Base-by-base conservation (phyloP, 2,888 invertebrate species). In the Pandemis cinnamomeana region DNA sequence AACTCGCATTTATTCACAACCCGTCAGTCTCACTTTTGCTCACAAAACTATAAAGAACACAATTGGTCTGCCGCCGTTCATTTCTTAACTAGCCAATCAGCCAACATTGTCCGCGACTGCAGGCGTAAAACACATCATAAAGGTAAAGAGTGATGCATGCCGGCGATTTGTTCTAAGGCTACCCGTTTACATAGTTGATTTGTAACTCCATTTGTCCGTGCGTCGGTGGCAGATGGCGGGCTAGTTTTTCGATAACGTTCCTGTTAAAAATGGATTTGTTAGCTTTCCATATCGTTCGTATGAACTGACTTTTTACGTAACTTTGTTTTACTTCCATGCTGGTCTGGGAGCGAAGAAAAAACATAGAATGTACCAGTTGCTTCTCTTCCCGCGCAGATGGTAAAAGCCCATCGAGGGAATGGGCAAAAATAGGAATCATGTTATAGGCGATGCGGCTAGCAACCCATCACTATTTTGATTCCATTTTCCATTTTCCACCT, bases 51-150 rank as follows among this genome's bases (percentile, higher is more conserved):
- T 48, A 64, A 64, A 46, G 64, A 48, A 15, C 41, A 53, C 67
- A 67, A 53, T 44, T 63, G 41, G 48, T 4, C 48, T 7, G 67
- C 41, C 53, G 58, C 13, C 5, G 60, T 66, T 48, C 53, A 42
- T 61, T 71, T 41, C 67, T 55, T 63, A 64, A 42, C 64, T 82
- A 83, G 81, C 80, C 84, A 81, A 76, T 82, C 84, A 86, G 86
- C 80, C 79, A 79, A 76, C 78, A 76, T 81, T 82, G 84, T 81
- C 81, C 84, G 83, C 80, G 80, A 79, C 81, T 81, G 80, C 75
- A 80, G 78, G 82, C 81, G 81, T 87, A 83, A 88, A 87, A 83
- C 81, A 82, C 82, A 82, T 88, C 89, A 89, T 89, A 90, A 89
- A 89, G 86, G 83, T 84, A 82, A 82, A 78, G 77, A 71, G 84